Conservation (phyloP, 2,113 vertebrate genomes). For the Charina bottae region DNA sequence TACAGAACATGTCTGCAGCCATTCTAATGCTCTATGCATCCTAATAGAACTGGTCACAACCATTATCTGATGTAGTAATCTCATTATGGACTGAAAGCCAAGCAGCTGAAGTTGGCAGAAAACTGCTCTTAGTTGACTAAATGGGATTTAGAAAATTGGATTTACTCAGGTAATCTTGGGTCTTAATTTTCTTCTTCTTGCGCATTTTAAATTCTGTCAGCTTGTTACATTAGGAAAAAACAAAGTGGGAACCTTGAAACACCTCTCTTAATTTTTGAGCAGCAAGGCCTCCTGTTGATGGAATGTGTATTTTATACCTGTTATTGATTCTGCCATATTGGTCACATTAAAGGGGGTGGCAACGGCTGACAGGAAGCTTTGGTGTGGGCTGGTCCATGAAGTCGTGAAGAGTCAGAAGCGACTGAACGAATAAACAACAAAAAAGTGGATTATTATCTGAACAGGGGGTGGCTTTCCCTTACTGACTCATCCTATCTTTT, state of each 20-base stretch:
- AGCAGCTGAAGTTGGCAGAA: conserved; percentile 65
- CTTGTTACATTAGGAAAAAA: conserved; percentile 42
- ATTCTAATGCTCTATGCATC: accelerated
- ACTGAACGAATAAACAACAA: no score
- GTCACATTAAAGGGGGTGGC: conserved; percentile 34
- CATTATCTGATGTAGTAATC: conserved; percentile 9
- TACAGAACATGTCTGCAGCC: not conserved
- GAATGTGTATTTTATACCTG: conserved; percentile 31
- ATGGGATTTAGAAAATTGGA: conserved; percentile 64
- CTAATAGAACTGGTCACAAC: not conserved
- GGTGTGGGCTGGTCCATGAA: no score
- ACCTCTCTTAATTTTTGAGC: conserved; percentile 54
- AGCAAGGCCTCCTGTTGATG: conserved; percentile 34
- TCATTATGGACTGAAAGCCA: conserved; percentile 47
- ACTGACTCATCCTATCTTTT: conserved; percentile 27
- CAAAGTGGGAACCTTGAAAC: conserved; percentile 38
- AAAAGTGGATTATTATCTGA: not conserved
- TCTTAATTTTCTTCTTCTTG: conserved; percentile 57
- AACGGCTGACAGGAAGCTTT: no score
- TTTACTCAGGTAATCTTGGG: conserved; percentile 41
- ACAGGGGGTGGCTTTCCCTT: conserved; percentile 14
- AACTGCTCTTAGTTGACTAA: conserved; percentile 50
- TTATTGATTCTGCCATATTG: conserved; percentile 27
- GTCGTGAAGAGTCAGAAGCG: no score
- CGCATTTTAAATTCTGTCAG: conserved; percentile 52